A percentile compares a stretch with the other conserved stretches of the same genome.
These are phyloP conservation scores for Drosophila robusta DNA, from an alignment of 2,888 invertebrate genomes.

Conservation along the genomic window DNA sequence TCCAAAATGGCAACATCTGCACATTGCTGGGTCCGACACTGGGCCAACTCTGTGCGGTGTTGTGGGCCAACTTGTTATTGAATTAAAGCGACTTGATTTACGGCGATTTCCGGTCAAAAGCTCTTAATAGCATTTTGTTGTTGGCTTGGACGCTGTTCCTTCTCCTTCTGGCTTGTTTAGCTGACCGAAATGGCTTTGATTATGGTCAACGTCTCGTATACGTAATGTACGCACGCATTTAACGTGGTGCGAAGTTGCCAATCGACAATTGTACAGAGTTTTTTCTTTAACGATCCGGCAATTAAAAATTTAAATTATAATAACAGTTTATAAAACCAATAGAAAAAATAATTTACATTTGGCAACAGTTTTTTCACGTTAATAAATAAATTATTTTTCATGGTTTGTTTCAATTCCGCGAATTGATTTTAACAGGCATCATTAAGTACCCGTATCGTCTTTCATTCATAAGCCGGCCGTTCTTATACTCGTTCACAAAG, in stretches of 20 bases:
- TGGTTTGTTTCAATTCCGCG: background rate
- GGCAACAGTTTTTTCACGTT: background rate
- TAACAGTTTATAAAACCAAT: too few relatives aligned
- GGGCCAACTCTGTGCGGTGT: slow-evolving; percentile 12
- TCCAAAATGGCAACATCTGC: slow-evolving; percentile 72
- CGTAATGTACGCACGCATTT: slow-evolving; percentile 31
- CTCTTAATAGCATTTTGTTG: slow-evolving; percentile 59
- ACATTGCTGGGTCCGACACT: slow-evolving; percentile 28
- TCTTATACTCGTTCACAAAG: too few relatives aligned
- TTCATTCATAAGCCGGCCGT: background rate
- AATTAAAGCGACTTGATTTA: slow-evolving; percentile 79
- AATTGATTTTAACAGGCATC: too few relatives aligned
- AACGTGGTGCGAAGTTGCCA: slow-evolving; percentile 1
- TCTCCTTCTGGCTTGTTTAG: slow-evolving; percentile 14
- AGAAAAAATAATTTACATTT: background rate
- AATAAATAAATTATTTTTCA: background rate
- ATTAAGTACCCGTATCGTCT: too few relatives aligned
- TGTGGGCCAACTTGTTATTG: slow-evolving; percentile 68
- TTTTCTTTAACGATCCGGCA: background rate
- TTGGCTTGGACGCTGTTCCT: background rate
- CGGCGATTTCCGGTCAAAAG: slow-evolving; percentile 70
- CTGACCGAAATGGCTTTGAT: slow-evolving; percentile 26
- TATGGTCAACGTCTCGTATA: slow-evolving; percentile 38
- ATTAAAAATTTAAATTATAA: too few relatives aligned
- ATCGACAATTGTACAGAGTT: slow-evolving; percentile 1